Conservation (phyloP, 1,140 invertebrate species). For the Drosophila bifasciata region DNA sequence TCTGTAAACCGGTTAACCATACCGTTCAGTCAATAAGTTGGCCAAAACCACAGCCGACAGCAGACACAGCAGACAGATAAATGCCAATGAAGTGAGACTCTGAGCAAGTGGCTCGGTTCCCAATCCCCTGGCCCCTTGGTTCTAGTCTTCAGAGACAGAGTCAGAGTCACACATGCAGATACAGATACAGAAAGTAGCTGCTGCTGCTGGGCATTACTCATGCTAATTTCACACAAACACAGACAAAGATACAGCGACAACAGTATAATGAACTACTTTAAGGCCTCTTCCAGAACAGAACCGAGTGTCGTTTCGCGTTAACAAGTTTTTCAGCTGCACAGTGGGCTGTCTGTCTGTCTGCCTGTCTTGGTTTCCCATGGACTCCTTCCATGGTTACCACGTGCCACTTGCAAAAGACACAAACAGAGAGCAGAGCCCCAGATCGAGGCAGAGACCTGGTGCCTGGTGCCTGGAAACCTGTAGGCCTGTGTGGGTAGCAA, state of each 20-base stretch:
- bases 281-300: conserved; percentile 27
- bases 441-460: no score
- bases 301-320: conserved; percentile 19
- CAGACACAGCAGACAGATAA: conserved; percentile 35
- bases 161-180: conserved; percentile 11
- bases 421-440: background rate
- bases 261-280: conserved; percentile 77
- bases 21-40: conserved; percentile 43
- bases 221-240: conserved; percentile 68
- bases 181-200: conserved; percentile 30
- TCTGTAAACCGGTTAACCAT: conserved; percentile 61
- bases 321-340: conserved; percentile 28
- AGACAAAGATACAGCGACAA: conserved; percentile 20
- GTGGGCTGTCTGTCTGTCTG: conserved; percentile 5
- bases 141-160: conserved; percentile 43
- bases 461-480: no score
- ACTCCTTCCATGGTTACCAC: conserved; percentile 34
- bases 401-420: conserved; percentile 42
- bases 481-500: conserved; percentile 13
- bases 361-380: no score
- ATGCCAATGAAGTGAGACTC: conserved; percentile 73
- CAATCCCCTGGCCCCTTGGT: conserved; percentile 60
- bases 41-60: conserved; percentile 53
- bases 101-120: conserved; percentile 40
- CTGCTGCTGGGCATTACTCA: conserved; percentile 61